Evolutionary conservation across 1,140 invertebrate genomes (phyloP).

Genomic region (Marisa cornuarietis): DNA sequence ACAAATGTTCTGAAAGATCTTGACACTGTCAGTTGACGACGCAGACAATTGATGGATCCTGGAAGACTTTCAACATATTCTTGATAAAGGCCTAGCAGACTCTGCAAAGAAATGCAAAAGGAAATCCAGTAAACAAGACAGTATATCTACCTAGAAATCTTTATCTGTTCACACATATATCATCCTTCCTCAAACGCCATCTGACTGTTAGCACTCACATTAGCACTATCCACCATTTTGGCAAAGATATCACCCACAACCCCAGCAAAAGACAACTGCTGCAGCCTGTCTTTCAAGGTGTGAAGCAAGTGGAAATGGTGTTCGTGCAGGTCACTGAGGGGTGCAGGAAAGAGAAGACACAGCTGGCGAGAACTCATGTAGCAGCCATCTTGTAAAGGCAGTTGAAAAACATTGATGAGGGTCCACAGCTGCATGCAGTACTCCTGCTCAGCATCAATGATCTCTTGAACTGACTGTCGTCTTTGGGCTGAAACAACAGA

Average conservation of each 20-base stretch:
- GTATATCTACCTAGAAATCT: not conserved
- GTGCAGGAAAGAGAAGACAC: slow-evolving; percentile 61
- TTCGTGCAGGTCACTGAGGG: slow-evolving; percentile 62
- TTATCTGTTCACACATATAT: not conserved
- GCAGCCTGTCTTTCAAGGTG: slow-evolving; percentile 62
- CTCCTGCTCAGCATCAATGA: slow-evolving; percentile 65
- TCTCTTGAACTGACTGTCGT: slow-evolving; percentile 57
- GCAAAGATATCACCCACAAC: slow-evolving; percentile 49
- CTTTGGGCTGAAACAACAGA: slow-evolving; percentile 44
- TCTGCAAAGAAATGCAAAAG: slow-evolving; percentile 5
- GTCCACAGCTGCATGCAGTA: slow-evolving; percentile 65
- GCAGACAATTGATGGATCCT: slow-evolving; percentile 26
- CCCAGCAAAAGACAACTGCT: slow-evolving; percentile 50
- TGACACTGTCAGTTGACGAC: slow-evolving; percentile 27
- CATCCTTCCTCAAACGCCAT: not conserved
- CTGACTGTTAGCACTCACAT: slow-evolving; percentile 8
- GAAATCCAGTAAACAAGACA: not conserved
- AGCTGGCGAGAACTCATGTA: slow-evolving; percentile 59
- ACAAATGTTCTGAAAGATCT: slow-evolving; percentile 28
- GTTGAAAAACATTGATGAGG: slow-evolving; percentile 62
- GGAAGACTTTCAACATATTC: slow-evolving; percentile 30
- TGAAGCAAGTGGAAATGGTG: slow-evolving; percentile 64
- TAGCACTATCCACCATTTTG: slow-evolving; percentile 40
- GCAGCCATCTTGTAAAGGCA: slow-evolving; percentile 58
- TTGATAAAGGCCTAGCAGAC: slow-evolving; percentile 23